phyloP scores from a whole-genome alignment of 2,888 invertebrate species.

The Trissoscelio sp. region DNA sequence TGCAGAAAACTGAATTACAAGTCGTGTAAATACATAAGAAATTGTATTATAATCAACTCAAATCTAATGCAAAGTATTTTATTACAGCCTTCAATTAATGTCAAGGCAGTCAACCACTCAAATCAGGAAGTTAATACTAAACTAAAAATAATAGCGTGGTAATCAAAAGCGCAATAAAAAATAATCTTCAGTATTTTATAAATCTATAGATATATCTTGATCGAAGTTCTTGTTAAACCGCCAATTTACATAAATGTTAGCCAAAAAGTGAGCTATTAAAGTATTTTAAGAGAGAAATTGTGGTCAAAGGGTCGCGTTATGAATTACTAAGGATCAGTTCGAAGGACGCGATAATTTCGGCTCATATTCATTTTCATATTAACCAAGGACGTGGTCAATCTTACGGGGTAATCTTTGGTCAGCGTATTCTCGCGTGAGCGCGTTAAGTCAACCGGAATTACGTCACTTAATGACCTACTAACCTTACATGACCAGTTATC shows the following conservation, averaged over 20 bases:
- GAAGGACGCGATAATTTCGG: constrained; percentile 50
- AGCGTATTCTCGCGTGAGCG: constrained; percentile 71
- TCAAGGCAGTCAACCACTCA: background rate
- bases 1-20: background rate
- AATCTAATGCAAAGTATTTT: background rate
- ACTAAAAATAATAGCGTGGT: background rate
- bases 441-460: constrained; percentile 72
- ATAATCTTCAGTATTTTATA: background rate
- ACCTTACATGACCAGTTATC: constrained; percentile 78
- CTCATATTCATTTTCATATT: constrained; percentile 70
- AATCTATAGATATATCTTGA: background rate
- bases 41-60: background rate
- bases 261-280: background rate
- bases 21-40: no score
- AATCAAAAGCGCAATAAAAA: background rate
- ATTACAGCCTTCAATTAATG: background rate
- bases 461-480: constrained; percentile 80
- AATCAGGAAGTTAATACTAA: background rate
- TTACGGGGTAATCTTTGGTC: constrained; percentile 71
- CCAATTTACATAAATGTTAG: background rate
- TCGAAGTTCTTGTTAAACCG: background rate
- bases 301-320: constrained; percentile 21
- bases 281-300: constrained; percentile 7
- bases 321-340: constrained; percentile 31
- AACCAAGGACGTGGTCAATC: constrained; percentile 76